A percentile compares a stretch with the other conserved stretches of the same genome.
These are phyloP conservation scores for Drosophila parvula DNA, from an alignment of 1,140 invertebrate genomes.

Conservation along the genomic window DNA sequence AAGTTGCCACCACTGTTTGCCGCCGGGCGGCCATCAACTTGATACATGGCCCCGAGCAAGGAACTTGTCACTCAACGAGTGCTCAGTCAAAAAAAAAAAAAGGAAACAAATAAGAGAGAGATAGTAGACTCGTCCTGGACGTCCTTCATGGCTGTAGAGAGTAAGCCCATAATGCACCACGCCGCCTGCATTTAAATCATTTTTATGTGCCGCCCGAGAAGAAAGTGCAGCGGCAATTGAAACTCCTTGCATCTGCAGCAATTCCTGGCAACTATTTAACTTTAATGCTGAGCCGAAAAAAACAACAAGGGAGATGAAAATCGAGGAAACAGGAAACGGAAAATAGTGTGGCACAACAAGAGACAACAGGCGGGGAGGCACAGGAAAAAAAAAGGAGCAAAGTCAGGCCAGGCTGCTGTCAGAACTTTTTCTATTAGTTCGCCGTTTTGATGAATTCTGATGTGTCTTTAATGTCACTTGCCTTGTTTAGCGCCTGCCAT, in stretches of 20 bases:
- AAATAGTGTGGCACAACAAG: slow-evolving; percentile 1
- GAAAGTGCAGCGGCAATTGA: slow-evolving; percentile 25
- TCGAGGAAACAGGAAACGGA: not conserved
- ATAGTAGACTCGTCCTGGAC: not conserved
- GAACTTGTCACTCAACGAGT: slow-evolving; percentile 60
- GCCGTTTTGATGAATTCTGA: slow-evolving; percentile 74
- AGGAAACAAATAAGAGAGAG: no score
- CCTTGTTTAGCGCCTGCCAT: slow-evolving; percentile 25
- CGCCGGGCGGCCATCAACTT: slow-evolving; percentile 65
- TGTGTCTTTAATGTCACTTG: slow-evolving; percentile 75
- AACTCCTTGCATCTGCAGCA: slow-evolving; percentile 10
- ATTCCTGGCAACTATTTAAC: slow-evolving; percentile 26
- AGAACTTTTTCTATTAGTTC: slow-evolving; percentile 76
- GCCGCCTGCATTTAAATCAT: slow-evolving; percentile 73
- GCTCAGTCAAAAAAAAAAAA: slow-evolving; percentile 19
- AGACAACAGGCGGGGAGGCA: not conserved
- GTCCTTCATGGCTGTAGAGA: slow-evolving; percentile 2
- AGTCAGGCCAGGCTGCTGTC: slow-evolving; percentile 33
- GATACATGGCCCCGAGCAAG: slow-evolving; percentile 55
- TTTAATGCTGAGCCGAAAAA: slow-evolving; percentile 29
- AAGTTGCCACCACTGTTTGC: slow-evolving; percentile 62
- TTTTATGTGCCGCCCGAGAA: slow-evolving; percentile 53
- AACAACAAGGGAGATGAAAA: not conserved
- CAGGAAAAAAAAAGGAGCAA: not conserved
- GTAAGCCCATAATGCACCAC: slow-evolving; percentile 65